Evolutionary conservation across 2,888 invertebrate genomes (phyloP).

Genomic region (Tipula helvola): DNA sequence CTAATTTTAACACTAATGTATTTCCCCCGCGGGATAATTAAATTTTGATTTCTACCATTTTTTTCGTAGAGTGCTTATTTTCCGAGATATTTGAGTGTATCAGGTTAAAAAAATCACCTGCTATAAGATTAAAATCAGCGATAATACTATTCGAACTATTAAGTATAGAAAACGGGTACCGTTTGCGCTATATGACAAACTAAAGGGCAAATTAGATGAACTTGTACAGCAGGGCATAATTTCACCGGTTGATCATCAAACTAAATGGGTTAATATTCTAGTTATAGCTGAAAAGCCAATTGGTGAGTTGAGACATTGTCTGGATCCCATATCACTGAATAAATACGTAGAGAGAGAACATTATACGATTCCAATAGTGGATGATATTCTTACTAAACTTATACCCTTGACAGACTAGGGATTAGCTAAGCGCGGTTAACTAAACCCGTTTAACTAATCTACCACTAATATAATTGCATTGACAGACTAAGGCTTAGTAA

Average conservation of each 20-base stretch:
- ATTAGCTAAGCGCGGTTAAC: too few species aligned
- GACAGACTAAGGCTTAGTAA: too few species aligned
- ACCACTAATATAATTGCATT: too few species aligned
- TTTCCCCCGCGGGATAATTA: too few species aligned
- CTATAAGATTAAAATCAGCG: constrained; percentile 14
- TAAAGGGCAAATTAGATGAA: constrained; percentile 16
- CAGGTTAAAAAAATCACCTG: too few species aligned
- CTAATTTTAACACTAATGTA: too few species aligned
- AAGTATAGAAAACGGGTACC: constrained; percentile 19
- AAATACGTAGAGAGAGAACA: constrained; percentile 20
- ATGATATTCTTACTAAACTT: too few species aligned
- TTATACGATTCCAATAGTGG: constrained; percentile 22
- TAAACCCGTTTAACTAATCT: too few species aligned
- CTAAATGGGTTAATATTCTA: constrained; percentile 20
- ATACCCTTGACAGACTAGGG: too few species aligned
- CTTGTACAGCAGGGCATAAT: constrained; percentile 17
- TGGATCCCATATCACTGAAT: constrained; percentile 21
- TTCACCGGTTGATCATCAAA: constrained; percentile 19
- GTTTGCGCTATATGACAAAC: constrained; percentile 13
- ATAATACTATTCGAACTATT: constrained; percentile 17
- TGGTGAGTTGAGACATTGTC: constrained; percentile 17
- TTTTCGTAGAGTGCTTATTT: too few species aligned
- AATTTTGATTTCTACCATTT: too few species aligned
- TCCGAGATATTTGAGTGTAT: too few species aligned
- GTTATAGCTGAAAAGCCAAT: constrained; percentile 19